These are phyloP conservation scores for Drosophila saltans DNA, from an alignment of 1,140 invertebrate genomes.

Conservation along the genomic window DNA sequence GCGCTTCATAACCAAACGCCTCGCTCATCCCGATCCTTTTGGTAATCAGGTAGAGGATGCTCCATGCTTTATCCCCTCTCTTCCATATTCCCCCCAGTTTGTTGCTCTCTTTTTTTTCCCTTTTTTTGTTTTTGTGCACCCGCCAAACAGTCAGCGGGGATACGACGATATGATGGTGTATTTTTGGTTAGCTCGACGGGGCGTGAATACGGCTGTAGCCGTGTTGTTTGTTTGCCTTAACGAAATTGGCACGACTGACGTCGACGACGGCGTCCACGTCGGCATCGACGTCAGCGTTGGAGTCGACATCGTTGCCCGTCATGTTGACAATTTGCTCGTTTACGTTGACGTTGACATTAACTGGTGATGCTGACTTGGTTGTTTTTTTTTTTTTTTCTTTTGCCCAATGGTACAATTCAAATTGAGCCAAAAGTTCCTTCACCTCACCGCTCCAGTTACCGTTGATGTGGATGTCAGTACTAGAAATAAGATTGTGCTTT, in stretches of 20 bases:
- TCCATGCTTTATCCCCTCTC: too few species aligned
- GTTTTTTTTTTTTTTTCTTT: constrained; percentile 16
- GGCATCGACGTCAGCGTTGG: too few species aligned
- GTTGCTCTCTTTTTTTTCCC: constrained; percentile 19
- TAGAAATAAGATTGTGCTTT: neutral
- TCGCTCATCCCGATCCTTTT: constrained; percentile 4
- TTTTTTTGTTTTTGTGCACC: constrained; percentile 52
- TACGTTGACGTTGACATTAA: constrained; percentile 50
- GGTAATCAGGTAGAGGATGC: constrained; percentile 13
- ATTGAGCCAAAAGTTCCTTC: constrained; percentile 56
- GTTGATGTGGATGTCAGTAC: neutral
- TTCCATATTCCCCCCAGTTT: constrained; percentile 5
- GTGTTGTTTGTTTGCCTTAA: constrained; percentile 69
- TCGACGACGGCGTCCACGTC: neutral
- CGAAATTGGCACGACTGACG: constrained; percentile 67
- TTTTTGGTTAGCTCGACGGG: constrained; percentile 27
- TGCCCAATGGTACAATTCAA: constrained; percentile 68
- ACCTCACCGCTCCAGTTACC: constrained; percentile 35
- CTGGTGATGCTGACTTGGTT: constrained; percentile 37
- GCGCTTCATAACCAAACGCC: constrained; percentile 74
- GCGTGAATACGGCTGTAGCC: neutral
- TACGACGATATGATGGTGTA: neutral
- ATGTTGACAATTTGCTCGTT: constrained; percentile 76
- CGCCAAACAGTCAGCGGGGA: constrained; percentile 26
- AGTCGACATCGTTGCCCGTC: constrained; percentile 32